These are phyloP conservation scores for Semibalanus balanoides DNA, from an alignment of 1,140 invertebrate species.

Conservation along the genomic window DNA sequence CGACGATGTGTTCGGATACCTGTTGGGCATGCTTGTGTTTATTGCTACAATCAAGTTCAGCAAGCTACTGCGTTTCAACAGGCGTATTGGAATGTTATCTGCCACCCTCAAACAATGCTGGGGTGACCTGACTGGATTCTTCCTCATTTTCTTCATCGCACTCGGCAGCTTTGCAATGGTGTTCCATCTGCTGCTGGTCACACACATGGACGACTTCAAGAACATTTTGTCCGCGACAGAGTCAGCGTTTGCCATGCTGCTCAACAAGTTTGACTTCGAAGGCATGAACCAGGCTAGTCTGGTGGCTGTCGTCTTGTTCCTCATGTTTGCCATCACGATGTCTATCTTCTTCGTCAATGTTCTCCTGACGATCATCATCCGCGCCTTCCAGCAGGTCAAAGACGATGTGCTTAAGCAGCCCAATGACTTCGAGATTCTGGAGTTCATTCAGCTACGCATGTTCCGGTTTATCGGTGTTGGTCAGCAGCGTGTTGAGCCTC, in stretches of 20 bases:
- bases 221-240: slow-evolving; percentile 36
- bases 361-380: slow-evolving; percentile 40
- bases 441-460: slow-evolving; percentile 20
- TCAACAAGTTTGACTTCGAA: slow-evolving; percentile 40
- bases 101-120: slow-evolving; percentile 28
- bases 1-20: slow-evolving; percentile 34
- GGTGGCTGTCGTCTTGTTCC: too few relatives aligned
- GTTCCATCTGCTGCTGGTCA: slow-evolving; percentile 37
- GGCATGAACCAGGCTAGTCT: slow-evolving; percentile 29
- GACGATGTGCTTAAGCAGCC: slow-evolving; percentile 22
- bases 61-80: slow-evolving; percentile 38
- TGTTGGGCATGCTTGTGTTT: slow-evolving; percentile 35
- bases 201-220: slow-evolving; percentile 32
- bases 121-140: slow-evolving; percentile 30
- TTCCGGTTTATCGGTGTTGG: too few relatives aligned
- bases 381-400: slow-evolving; percentile 33
- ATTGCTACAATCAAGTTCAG: slow-evolving; percentile 37
- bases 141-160: slow-evolving; percentile 29
- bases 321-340: too few relatives aligned
- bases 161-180: slow-evolving; percentile 31
- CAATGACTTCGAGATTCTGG: slow-evolving; percentile 27
- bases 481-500: too few relatives aligned
- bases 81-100: slow-evolving; percentile 30
- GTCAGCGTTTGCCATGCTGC: slow-evolving; percentile 38
- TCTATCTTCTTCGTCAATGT: slow-evolving; percentile 17